Base-by-base conservation (phyloP, 2,113 vertebrate genomes). In the Deroptyus accipitrinus region DNA sequence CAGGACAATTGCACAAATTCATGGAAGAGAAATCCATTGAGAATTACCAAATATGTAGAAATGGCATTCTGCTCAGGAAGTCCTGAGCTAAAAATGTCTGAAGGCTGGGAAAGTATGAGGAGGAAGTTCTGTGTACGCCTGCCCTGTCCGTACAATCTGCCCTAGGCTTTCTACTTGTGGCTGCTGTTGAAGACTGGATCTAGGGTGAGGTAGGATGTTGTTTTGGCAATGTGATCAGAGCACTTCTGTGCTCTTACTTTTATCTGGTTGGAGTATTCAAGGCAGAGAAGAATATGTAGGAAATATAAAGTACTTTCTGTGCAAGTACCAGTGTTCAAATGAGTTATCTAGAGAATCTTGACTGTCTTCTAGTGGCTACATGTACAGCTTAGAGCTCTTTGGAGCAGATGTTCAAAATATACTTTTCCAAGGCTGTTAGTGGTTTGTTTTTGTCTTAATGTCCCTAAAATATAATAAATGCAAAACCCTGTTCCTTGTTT, bases 11-110 rank as follows among this genome's bases (percentile, higher is more conserved):
- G 77, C 89, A 92, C 52, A 91, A 87, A 96, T 87, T 94, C 81
- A 76, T 91, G 93, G 81, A 84, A 95, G 77, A 81, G 77, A 92
- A 94, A 81, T 92, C 89, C 57, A 37, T 57, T 5, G 84, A 91
- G 94, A 89, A 89, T 96, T 94, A 95, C 94, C 96, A 95, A 95
- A 94, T 96, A 96, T 91, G 93, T 94, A 95, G 94, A 95, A 96
- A 92, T 89, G 78, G n/a, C 89, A 87, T 97, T 78, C 78, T 91
- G 74, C 91, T 96, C 72, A 86, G 95, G 95, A 96, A 95, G 93
- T 95, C 48, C 66, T 75, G 94, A 89, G 70, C 95, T 96, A 95
- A 95, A 96, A 95, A 95, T 90, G 84, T 92, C 84, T 66, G n/a
- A 37, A 94, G 91, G 89, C 74, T 97, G 93, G 96, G 96, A 95